phyloP scores from a whole-genome alignment of 2,797 vertebrate species.

The Mus minutoides region DNA sequence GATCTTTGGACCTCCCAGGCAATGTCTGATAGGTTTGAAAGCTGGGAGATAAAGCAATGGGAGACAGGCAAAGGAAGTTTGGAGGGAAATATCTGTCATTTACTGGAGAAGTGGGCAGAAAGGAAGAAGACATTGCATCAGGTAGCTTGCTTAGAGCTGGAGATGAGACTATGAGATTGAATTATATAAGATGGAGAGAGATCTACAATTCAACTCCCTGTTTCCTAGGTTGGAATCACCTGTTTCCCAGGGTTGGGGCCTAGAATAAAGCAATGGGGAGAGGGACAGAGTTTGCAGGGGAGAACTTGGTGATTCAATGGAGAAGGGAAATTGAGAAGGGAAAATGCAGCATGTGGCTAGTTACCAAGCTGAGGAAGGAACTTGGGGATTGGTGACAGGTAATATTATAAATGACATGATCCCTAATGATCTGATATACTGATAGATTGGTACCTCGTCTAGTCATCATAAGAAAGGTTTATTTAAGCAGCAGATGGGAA shows the following conservation, averaged over 20 bases:
- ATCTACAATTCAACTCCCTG: neutral
- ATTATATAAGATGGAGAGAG: neutral
- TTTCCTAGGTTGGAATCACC: neutral
- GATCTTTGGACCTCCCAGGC: accelerated
- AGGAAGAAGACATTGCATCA: neutral
- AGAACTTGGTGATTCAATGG: neutral
- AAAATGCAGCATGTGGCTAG: neutral
- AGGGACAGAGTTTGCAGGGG: neutral
- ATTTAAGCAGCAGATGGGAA: neutral
- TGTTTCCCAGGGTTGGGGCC: neutral
- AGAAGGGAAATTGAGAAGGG: neutral
- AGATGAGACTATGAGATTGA: neutral
- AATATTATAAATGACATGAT: neutral
- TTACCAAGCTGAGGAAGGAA: too few relatives aligned
- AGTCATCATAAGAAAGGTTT: neutral
- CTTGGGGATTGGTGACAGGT: neutral
- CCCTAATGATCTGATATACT: neutral
- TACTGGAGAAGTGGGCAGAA: neutral
- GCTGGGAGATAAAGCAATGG: neutral
- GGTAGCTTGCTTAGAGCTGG: neutral
- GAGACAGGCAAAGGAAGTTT: neutral
- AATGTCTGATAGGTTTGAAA: neutral
- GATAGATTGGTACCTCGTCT: neutral
- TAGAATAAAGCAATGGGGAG: neutral
- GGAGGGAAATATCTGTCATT: neutral